These are phyloP conservation scores for Fistularia tabacaria DNA, from an alignment of 2,797 vertebrate species.

Conservation along the genomic window DNA sequence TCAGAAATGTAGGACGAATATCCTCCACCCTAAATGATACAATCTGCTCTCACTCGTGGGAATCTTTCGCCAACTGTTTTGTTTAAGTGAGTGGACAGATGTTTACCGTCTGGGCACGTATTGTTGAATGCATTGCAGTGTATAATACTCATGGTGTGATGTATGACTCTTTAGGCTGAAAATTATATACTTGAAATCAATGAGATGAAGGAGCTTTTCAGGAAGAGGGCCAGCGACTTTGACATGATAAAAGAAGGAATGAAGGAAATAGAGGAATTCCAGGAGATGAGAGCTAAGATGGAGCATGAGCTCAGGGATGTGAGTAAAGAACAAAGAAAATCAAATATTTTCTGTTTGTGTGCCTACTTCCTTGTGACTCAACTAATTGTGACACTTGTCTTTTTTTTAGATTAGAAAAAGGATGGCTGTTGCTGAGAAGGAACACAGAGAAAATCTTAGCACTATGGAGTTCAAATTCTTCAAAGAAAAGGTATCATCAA, in stretches of 20 bases:
- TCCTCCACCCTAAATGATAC: slow-evolving; percentile 33
- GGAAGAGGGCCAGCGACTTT: slow-evolving; percentile 75
- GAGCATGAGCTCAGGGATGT: slow-evolving; percentile 82
- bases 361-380: background rate
- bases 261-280: slow-evolving; percentile 77
- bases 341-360: background rate
- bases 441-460: slow-evolving; percentile 74
- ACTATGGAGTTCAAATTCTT: slow-evolving; percentile 79
- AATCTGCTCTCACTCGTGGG: slow-evolving; percentile 40
- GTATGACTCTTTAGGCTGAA: slow-evolving; percentile 53
- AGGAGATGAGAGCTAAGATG: slow-evolving; percentile 74
- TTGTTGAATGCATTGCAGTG: background rate
- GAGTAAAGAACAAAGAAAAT: slow-evolving; percentile 19
- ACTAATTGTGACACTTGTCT: background rate
- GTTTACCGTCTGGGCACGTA: slow-evolving; percentile 1
- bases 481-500: slow-evolving; percentile 78
- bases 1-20: slow-evolving; percentile 46
- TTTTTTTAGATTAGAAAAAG: slow-evolving; percentile 75
- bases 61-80: slow-evolving; percentile 25
- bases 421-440: slow-evolving; percentile 69
- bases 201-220: slow-evolving; percentile 77
- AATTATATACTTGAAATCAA: slow-evolving; percentile 68
- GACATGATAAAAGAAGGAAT: slow-evolving; percentile 76
- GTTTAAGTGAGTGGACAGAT: background rate
- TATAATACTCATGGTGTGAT: background rate